Evolutionary conservation across 2,113 vertebrate species (phyloP).

Genomic region (Hippocampus comes): DNA sequence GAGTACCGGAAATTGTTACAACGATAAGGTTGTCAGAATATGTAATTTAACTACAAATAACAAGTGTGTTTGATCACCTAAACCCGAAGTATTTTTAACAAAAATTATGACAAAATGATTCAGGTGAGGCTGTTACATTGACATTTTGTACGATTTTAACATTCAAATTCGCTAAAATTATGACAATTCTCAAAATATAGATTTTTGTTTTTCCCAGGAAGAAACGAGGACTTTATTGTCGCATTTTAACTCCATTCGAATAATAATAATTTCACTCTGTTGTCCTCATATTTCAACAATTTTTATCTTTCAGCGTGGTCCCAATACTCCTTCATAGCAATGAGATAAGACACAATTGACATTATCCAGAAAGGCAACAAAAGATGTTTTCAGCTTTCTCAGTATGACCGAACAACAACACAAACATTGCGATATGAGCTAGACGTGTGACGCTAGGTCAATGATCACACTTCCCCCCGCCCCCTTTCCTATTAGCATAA

Average conservation of each 20-base stretch:
- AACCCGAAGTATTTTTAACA: too few species aligned
- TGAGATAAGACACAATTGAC: slow-evolving; percentile 9
- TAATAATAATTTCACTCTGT: background rate
- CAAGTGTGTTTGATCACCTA: too few species aligned
- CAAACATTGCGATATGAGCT: background rate
- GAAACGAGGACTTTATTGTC: background rate
- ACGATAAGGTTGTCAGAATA: too few species aligned
- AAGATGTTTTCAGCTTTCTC: slow-evolving; percentile 2
- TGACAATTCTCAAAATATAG: too few species aligned
- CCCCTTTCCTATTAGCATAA: background rate
- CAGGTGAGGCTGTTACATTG: too few species aligned
- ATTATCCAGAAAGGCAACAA: slow-evolving; percentile 26
- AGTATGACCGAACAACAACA: background rate
- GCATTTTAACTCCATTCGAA: background rate
- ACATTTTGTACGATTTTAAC: too few species aligned
- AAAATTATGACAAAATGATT: too few species aligned
- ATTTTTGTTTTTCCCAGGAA: background rate
- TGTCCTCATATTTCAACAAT: background rate
- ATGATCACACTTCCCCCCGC: background rate
- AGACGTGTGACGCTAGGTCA: background rate
- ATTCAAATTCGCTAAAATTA: too few species aligned
- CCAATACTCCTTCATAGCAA: slow-evolving; percentile 4
- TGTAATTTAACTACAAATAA: too few species aligned
- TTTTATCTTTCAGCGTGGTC: background rate
- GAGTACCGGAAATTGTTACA: too few species aligned